Evolutionary conservation across 2,113 vertebrate genomes (phyloP).

Genomic region (Excalfactoria chinensis): DNA sequence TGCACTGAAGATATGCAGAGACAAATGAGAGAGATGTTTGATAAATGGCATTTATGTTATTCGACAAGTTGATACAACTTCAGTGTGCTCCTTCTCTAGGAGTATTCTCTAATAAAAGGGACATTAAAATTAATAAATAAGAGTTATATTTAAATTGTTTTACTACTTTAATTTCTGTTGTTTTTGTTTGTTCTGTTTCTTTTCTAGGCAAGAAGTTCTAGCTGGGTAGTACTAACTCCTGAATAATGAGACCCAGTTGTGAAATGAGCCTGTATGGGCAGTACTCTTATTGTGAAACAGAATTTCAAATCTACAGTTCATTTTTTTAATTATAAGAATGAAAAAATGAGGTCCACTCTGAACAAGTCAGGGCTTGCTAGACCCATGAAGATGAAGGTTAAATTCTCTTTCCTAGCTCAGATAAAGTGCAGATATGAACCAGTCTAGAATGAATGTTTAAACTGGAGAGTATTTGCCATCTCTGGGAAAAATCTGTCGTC

Average conservation of each 20-base stretch:
- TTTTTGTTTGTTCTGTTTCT: neutral
- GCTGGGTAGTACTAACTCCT: neutral
- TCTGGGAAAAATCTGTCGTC: constrained; percentile 11
- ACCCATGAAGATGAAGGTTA: neutral
- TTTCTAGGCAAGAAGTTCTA: neutral
- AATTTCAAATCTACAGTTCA: neutral
- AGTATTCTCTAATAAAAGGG: neutral
- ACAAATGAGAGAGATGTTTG: neutral
- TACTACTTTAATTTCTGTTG: neutral
- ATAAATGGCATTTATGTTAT: neutral
- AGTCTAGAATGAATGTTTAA: constrained; percentile 6
- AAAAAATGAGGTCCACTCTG: neutral
- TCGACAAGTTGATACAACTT: neutral
- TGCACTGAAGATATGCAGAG: neutral
- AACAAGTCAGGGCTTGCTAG: neutral
- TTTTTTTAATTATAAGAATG: neutral
- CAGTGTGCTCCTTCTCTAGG: neutral
- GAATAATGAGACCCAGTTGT: neutral
- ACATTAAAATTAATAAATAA: neutral
- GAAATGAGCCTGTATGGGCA: neutral
- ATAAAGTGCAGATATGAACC: constrained; percentile 8
- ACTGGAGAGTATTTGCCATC: neutral
- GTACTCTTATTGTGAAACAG: neutral
- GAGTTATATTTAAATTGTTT: neutral
- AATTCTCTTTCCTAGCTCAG: neutral